Evolutionary conservation across 2,797 vertebrate genomes (phyloP), one percentile per base, ranked within the genome.

Genomic region (Odontamblyopus lacepedii): DNA sequence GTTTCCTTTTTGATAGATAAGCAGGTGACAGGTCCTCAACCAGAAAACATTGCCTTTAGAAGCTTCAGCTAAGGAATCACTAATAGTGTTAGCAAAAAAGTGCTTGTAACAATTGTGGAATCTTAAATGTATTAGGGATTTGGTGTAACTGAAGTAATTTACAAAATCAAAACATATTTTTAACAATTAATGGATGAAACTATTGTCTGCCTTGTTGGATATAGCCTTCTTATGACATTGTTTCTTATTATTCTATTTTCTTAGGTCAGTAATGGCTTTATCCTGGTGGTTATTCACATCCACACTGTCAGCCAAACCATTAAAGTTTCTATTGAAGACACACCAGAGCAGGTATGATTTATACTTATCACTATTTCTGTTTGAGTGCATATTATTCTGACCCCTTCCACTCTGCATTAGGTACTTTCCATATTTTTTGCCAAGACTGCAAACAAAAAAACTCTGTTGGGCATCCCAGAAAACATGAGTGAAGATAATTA

Each of bases 281-380:
- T 98, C 87, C 94, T 98, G 74, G 86, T 97, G 41, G 91, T 97
- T 79, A 97, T 99, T 83, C 98, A 99, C 83, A 94, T 95, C 81
- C 82, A 93, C 71, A 95, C 94, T 1, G 95, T 94, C 74, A 98
- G 97, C 84, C 98, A 98, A 82, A 99, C 97, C 72, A 93, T 99
- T 82, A 98, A 97, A 89, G 97, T 98, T 35, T 95, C 94, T 0
- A 93, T 97, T 4, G 93, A 98, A 12, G 95, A 99, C 77, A 95
- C 95, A 6, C 97, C 98, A 0, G 89, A 91, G 1, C 87, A 91
- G 88, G 96, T 99, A 51, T 56, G 5, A 11, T 32, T 38, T 35
- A 6, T 5, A 6, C 26, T 51, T 4, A 29, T 3, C 1, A 2
- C 19, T 32, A 53, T 38, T 16, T 51, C 4, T 61, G 60, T 19